Percentiles rank a stretch among this genome's conserved stretches.
Conservation (phyloP, 2,113 vertebrate species). For the Nothocercus nigrocapillus region DNA sequence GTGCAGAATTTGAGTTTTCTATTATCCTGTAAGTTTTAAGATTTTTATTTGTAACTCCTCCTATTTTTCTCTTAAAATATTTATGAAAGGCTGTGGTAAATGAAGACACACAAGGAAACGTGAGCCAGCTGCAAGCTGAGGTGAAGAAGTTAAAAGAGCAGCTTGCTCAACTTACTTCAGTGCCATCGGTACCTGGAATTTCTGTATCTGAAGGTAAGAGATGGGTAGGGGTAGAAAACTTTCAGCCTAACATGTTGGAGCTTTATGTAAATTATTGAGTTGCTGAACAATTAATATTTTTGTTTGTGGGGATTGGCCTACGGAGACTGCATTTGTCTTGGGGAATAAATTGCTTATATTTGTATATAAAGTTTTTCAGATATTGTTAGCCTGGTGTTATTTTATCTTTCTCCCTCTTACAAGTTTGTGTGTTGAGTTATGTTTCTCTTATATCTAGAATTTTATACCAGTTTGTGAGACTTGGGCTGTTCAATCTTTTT, state of each 20-base stretch:
- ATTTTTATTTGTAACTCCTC: neutral
- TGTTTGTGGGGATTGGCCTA: neutral
- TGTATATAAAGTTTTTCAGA: neutral
- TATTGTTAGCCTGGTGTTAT: neutral
- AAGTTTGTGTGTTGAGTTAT: neutral
- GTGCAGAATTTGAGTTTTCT: neutral
- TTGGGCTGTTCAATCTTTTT: neutral
- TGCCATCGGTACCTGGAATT: slow-evolving; percentile 17
- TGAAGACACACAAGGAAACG: slow-evolving; percentile 94
- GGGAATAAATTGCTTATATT: neutral
- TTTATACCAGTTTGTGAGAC: neutral
- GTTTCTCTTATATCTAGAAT: neutral
- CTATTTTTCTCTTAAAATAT: neutral
- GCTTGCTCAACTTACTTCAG: slow-evolving; percentile 77
- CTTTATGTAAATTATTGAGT: neutral
- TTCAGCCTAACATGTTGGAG: neutral
- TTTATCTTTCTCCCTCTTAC: neutral
- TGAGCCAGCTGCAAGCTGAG: slow-evolving; percentile 92
- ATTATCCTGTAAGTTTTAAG: neutral
- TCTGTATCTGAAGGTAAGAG: slow-evolving; percentile 68
- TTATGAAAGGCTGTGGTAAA: slow-evolving; percentile 90
- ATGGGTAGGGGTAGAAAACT: neutral
- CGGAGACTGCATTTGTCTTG: neutral
- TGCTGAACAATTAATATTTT: neutral
- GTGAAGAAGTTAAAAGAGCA: slow-evolving; percentile 93